Evolutionary conservation across 1,140 invertebrate species (phyloP), one percentile per base, ranked within the genome.

Genomic region (Armadillidium nasatum): DNA sequence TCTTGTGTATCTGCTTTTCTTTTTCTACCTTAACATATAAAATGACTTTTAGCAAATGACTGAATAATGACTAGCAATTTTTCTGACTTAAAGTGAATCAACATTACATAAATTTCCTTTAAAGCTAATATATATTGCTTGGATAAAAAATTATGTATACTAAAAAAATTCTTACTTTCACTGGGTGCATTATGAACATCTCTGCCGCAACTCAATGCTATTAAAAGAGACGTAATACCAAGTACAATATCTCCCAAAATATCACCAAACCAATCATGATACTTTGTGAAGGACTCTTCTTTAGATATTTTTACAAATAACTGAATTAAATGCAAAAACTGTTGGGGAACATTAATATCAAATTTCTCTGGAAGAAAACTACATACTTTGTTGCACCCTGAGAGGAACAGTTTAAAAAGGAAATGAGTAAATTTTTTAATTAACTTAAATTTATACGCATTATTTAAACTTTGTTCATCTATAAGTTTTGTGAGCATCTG

Each of bases 11-110:
- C 11, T 15, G 19, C 11, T 60, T 19, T 60, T 60, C 50, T 60
- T 60, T 60, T 19, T 19, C 11, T 19, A 60, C 11, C 19, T 60
- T 60, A 13, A 60, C 11, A 19, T 60, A 60, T 15, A 60, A 19
- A 60, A 60, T 60, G 11, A 60, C 11, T 19, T 19, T 60, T 60
- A n/a, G 11, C 50, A 60, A 60, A 60, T 19, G 50, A 60, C 50
- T 60, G 50, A 60, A 60, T 60, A 60, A 60, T 60, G 50, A 60
- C 50, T 60, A 60, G 50, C 50, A 15, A 15, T 60, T 60, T 60
- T 15, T 60, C 50, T 15, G 50, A 60, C 50, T 60, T 19, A 19
- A 60, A 13, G 0, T 19, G 50, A 60, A 60, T 19, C 19, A 19
- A 60, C 50, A 60, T 13, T 60, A 60, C 11, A 19, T 15, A 60